Base-by-base conservation (phyloP, 2,113 vertebrate species). In the Mionectes macconnelli region DNA sequence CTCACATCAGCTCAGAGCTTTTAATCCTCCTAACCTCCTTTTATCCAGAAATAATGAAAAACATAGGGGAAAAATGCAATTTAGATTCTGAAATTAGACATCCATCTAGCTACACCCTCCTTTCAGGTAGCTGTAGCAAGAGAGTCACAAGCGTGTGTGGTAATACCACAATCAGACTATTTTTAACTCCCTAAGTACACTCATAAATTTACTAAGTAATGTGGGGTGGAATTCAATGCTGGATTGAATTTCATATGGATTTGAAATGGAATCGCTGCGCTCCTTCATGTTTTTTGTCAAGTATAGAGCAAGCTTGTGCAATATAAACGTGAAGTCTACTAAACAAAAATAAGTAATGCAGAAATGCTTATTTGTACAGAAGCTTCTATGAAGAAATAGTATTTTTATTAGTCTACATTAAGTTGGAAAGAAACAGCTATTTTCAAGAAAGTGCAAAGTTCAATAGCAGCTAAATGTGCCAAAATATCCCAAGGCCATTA, bases 11-110 rank as follows among this genome's bases (percentile, higher is more conserved):
- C 37, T 89, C 19, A 52, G 55, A 92, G 22, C 56, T 97, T 97
- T 94, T 96, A 90, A 91, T 92, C 70, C 37, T 68, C 40, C 22
- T 52, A 81, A 94, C 67, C 42, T 81, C 73, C 28, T 85, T 80
- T 57, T 94, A 95, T 90, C 55, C 70, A 84, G 62, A 74, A 76
- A 97, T 73, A 90, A 57, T 76, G 81, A 92, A 84, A 96, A 93
- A 81, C n/a, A 35, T 73, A 8, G 66, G n/a, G n/a, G 7, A 87
- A 94, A 95, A 59, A 22, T 89, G 8, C 78, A 75, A 67, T 74
- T 95, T 92, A 69, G 40, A 42, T 69, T 69, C 30, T 40, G 31
- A 17, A 76, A 62, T 62, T 83, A 69, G 40, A 42, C 35, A 62
- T 10, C 6, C 8, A 69, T 14, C 17, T 76, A 35, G 14, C 11